Evolutionary conservation across 1,140 invertebrate species (phyloP).

Genomic region (roundworm (Caenorhabditis elegans)): WBcel235 BX284605.5:11811501-11812000

Average conservation of each 20-base stretch:
- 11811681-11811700: not conserved
- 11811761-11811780: no score
- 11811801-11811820: no score
- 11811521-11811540: not conserved
- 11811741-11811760: slow-evolving; percentile 17
- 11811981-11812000: no score
- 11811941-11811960: not conserved
- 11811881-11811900: no score
- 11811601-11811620: not conserved
- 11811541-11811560: not conserved
- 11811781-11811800: no score
- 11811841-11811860: no score
- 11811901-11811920: no score
- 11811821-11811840: no score
- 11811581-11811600: no score
- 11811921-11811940: slow-evolving; percentile 14
- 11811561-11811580: not conserved
- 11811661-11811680: not conserved
- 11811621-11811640: no score
- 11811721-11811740: not conserved
- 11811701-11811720: slow-evolving; percentile 16
- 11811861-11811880: not conserved
- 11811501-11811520: not conserved
- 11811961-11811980: not conserved
- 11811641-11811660: not conserved